Base-by-base conservation (phyloP, 2,113 vertebrate species). In the Galbula dea region DNA sequence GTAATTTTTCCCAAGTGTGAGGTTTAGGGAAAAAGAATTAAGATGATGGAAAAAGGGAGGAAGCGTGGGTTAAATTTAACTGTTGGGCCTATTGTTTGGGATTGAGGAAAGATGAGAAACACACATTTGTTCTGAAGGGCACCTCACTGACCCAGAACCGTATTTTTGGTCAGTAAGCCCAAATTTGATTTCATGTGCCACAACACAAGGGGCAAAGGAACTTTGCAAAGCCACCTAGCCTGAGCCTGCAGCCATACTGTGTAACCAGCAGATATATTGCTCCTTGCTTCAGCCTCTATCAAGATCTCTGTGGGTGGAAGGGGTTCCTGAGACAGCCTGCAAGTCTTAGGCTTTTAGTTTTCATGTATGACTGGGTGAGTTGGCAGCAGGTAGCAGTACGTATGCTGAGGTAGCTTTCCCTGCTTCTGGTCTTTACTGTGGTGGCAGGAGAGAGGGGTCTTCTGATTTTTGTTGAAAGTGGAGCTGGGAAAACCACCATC, bases 1-100 rank as follows among this genome's bases (percentile, higher is more conserved):
- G 98, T 98, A 37, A 62, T 52, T 89, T 90, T 77, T 61, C 8
- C 63, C 13, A 22, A 20, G 36, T 6, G 19, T 48, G 61, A 81
- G 68, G 36, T 7, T 54, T 8, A 1, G 22, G 55, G 43, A 86
- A 89, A 57, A 24, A 69, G 43, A 65, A 58, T 49, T 75, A 45
- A 81, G 51, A n/a, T 67, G 65, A 62, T 15, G 1, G 23, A 22
- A 58, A 49, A 79, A 73, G 17, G 39, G 52, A 83, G 55, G 36
- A 65, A 55, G 4, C 3, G 3, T 23, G 36, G 34, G 43, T 86
- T 51, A 49, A 30, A 48, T 67, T 54, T 34, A 90, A 29, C 29
- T 18, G 32, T 27, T 69, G 22, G 30, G 37, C 16, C 46, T 65
- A 4, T 21, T 48, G 8, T 62, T 86, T 59, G 54, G 23, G 54